Evolutionary conservation across 2,113 vertebrate genomes (phyloP).

Genomic region (Nibea albiflora): DNA sequence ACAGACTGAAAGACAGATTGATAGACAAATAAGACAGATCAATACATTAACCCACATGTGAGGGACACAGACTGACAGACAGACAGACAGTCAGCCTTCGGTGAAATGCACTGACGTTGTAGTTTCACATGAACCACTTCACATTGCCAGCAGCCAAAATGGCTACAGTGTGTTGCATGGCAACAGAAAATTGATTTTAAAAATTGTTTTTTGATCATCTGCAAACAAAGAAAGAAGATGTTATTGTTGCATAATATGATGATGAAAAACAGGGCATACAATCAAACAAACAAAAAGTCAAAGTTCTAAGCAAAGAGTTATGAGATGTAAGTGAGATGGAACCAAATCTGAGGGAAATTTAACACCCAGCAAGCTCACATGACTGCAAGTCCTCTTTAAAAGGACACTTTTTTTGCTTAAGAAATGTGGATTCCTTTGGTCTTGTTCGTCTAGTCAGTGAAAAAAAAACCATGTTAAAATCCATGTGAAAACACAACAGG

Average conservation of each 20-base stretch:
- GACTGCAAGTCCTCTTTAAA: background rate
- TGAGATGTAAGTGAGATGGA: conserved; percentile 5
- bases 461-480: conserved; percentile 62
- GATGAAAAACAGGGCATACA: conserved; percentile 16
- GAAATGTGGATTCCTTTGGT: conserved; percentile 22
- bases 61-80: conserved; percentile 75
- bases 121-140: conserved; percentile 95
- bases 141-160: conserved; percentile 46
- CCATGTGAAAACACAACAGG: conserved; percentile 98
- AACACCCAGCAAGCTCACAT: conserved; percentile 7
- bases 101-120: conserved; percentile 93
- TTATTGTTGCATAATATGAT: conserved; percentile 31
- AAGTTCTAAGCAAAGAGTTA: conserved; percentile 16
- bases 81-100: conserved; percentile 87
- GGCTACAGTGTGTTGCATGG: conserved; percentile 7
- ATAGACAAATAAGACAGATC: conserved; percentile 79
- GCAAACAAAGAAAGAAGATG: conserved; percentile 38
- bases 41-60: conserved; percentile 65
- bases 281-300: conserved; percentile 2
- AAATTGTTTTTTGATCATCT: conserved; percentile 8
- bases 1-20: conserved; percentile 63
- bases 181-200: conserved; percentile 14
- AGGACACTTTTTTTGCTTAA: background rate
- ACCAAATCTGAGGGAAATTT: conserved; percentile 26
- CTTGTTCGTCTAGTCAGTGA: conserved; percentile 1